Base-by-base conservation (phyloP, 2,888 invertebrate genomes). In the Hirudinaria manillensis region DNA sequence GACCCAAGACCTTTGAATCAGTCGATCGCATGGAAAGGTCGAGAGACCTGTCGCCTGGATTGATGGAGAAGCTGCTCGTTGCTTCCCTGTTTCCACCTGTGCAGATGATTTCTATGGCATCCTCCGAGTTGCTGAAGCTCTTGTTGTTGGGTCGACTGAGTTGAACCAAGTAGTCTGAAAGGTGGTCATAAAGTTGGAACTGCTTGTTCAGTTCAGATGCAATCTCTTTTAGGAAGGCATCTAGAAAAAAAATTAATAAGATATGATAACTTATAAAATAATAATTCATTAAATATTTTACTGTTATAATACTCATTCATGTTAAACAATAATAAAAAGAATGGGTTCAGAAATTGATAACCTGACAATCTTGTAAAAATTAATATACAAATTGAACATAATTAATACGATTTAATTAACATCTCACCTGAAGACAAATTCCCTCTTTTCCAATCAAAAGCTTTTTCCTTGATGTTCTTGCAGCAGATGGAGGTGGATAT, bases 381-480 rank as follows among this genome's bases (percentile, higher is more conserved):
- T 38, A 38, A 38, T 38, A 38, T 38, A n/a, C n/a, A n/a, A n/a
- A n/a, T n/a, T n/a, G n/a, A n/a, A n/a, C n/a, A 45, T 45, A 16
- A 45, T 45, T 45, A 45, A 10, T 38, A 38, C 38, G 10, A 3
- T 45, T 16, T 16, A 45, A 45, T 45, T 45, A 45, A 7, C 34
- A 34, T 21, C 68, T 36, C 68, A 66, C 56, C 36, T 34, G 34
- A 55, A 36, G 13, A 10, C 24, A 3, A 76, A 75, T 55, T 78
- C 79, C 38, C 80, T 79, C n/a, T 77, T 77, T n/a, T 75, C 70
- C 27, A 83, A 36, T 6, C 80, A 78, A 7, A n/a, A 24, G 61
- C 61, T 29, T 61, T 61, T 24, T 27, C 24, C 29, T 24, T 61
- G 24, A 61, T 61, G 29, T 61, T 61, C 29, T 29, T 61, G 29